A percentile compares a stretch with the other conserved stretches of the same genome.
phyloP scores from a whole-genome alignment of 2,113 vertebrate genomes.

The Emydocephalus ijimae region DNA sequence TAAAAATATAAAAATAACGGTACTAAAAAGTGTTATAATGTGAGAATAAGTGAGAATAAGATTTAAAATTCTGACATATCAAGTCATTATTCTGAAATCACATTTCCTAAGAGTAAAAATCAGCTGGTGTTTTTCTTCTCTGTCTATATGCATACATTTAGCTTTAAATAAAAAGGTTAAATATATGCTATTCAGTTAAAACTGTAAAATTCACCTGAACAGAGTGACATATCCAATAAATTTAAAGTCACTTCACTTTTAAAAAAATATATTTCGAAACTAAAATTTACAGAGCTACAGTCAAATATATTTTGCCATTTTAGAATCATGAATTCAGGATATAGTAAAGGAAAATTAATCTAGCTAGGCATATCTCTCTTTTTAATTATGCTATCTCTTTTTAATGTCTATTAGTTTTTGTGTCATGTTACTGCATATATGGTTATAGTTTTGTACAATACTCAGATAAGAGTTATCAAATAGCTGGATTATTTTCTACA shows the following conservation, averaged over 20 bases:
- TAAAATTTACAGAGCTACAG: neutral
- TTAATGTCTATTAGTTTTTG: neutral
- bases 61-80: neutral
- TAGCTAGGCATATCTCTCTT: neutral
- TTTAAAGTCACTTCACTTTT: slow-evolving; percentile 10
- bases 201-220: slow-evolving; percentile 19
- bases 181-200: slow-evolving; percentile 5
- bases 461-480: neutral
- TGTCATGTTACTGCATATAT: neutral
- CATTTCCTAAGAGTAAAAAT: slow-evolving; percentile 11
- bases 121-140: neutral
- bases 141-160: neutral
- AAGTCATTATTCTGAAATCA: neutral
- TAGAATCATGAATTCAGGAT: neutral
- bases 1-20: neutral
- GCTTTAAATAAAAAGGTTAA: slow-evolving; percentile 11
- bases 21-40: neutral
- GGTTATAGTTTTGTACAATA: fast-evolving
- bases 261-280: neutral
- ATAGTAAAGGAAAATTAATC: neutral
- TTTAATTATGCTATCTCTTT: neutral
- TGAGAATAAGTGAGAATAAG: neutral
- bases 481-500: neutral
- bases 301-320: neutral
- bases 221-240: slow-evolving; percentile 29